phyloP scores from a whole-genome alignment of 2,888 invertebrate genomes.

The Amiota minor region DNA sequence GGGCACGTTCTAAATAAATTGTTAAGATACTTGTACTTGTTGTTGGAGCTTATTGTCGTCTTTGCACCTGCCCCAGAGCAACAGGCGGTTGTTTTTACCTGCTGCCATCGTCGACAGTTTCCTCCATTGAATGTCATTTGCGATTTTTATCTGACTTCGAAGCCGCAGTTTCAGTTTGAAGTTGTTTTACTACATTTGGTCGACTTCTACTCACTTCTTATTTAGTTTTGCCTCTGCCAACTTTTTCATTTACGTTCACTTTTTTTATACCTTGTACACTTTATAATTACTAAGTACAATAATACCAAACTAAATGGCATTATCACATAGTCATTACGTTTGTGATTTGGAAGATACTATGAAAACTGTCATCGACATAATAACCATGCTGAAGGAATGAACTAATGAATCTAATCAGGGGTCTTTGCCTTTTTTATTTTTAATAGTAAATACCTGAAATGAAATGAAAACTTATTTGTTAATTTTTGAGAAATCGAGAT shows the following conservation, averaged over 20 bases:
- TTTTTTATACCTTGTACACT: neutral
- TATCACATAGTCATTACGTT: no score
- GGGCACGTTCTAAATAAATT: constrained; percentile 53
- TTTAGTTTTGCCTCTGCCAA: constrained; percentile 5
- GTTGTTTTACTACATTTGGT: neutral
- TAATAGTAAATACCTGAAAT: no score
- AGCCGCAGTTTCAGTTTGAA: constrained; percentile 9
- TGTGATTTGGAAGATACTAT: no score
- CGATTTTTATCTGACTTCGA: constrained; percentile 55
- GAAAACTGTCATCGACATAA: no score
- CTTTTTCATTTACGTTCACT: constrained; percentile 26
- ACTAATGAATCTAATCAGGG: no score
- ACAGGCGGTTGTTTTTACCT: constrained; percentile 18
- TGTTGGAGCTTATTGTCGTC: constrained; percentile 20
- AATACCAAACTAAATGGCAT: no score
- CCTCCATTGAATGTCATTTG: constrained; percentile 60
- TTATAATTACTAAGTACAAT: no score
- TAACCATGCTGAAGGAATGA: no score
- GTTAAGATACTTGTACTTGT: constrained; percentile 3
- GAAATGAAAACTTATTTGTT: no score
- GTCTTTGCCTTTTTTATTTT: no score
- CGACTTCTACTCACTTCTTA: neutral
- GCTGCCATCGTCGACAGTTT: constrained; percentile 17
- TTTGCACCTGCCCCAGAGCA: constrained; percentile 54
- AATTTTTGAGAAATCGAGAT: no score